Conservation (phyloP, 2,888 invertebrate genomes). For the Athalia cordata region DNA sequence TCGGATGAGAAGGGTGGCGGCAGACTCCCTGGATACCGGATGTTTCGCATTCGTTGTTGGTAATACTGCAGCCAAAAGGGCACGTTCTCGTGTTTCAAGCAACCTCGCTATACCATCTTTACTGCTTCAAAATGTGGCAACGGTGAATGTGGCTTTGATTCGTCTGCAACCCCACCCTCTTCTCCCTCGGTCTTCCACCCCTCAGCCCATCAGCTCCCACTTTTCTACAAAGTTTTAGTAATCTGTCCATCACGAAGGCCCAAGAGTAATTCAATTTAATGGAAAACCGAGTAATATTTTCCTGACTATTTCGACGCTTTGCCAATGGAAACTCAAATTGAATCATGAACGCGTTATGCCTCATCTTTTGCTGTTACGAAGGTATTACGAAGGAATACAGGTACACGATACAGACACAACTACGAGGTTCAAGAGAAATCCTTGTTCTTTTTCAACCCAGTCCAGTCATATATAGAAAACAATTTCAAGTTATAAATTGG, state of each 20-base stretch:
- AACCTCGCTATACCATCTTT: constrained; percentile 19
- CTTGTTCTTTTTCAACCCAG: not conserved
- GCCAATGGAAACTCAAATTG: constrained; percentile 27
- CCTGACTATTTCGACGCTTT: constrained; percentile 22
- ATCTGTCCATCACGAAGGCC: constrained; percentile 29
- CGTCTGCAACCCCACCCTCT: constrained; percentile 21
- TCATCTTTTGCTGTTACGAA: constrained; percentile 1
- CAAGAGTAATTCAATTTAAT: constrained; percentile 32
- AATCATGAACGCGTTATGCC: constrained; percentile 24
- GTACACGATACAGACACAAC: too few relatives aligned
- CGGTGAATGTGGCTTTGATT: constrained; percentile 21
- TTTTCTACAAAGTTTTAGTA: constrained; percentile 31
- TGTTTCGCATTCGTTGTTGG: constrained; percentile 22
- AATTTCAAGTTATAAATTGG: not conserved
- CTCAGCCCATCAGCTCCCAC: not conserved
- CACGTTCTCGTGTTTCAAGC: constrained; percentile 33
- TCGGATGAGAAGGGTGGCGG: constrained; percentile 12
- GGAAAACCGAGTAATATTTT: constrained; percentile 27
- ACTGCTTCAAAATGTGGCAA: constrained; percentile 22
- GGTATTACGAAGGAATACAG: too few relatives aligned
- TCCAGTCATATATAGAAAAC: not conserved
- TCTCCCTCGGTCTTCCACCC: constrained; percentile 21
- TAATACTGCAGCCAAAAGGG: constrained; percentile 36
- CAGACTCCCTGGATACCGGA: constrained; percentile 9
- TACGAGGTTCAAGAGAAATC: not conserved